These are phyloP conservation scores for Lasioglossum albipes DNA, from an alignment of 1,140 invertebrate species.

Conservation along the genomic window DNA sequence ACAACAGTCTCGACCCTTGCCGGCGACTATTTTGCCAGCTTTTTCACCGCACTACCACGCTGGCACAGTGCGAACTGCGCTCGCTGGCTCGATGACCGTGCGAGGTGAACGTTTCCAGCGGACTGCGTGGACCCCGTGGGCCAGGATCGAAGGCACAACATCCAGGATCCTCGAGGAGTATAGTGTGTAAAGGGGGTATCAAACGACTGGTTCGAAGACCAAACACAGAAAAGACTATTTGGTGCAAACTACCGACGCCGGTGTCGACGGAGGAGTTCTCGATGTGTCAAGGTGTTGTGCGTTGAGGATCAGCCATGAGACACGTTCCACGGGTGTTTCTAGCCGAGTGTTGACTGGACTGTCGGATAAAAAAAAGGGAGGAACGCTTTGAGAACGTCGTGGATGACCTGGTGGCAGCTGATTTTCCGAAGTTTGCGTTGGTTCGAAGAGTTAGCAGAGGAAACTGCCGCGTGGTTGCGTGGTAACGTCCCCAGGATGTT, in stretches of 20 bases:
- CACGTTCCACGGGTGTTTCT: neutral
- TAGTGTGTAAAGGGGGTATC: too few species aligned
- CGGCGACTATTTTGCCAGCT: slow-evolving; percentile 21
- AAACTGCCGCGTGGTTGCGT: neutral
- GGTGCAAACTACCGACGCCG: neutral
- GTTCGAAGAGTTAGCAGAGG: neutral
- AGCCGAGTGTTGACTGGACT: neutral
- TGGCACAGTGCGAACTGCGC: slow-evolving; percentile 20
- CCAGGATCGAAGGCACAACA: neutral
- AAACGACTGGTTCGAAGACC: too few species aligned
- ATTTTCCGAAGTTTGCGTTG: too few species aligned
- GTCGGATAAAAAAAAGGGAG: neutral
- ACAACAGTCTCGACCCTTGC: slow-evolving; percentile 62
- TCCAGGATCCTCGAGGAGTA: neutral
- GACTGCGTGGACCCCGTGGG: too few species aligned
- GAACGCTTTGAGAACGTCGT: neutral
- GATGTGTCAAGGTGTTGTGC: slow-evolving; percentile 19
- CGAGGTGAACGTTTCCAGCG: too few species aligned
- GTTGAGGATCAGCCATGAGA: slow-evolving; percentile 12
- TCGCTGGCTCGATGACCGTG: slow-evolving; percentile 8
- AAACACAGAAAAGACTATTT: too few species aligned
- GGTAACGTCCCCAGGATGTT: slow-evolving; percentile 33
- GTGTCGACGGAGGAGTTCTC: neutral
- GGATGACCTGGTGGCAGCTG: neutral
- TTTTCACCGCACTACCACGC: slow-evolving; percentile 18